Conservation (phyloP, 2,113 vertebrate genomes). For the Scatophagus argus region DNA sequence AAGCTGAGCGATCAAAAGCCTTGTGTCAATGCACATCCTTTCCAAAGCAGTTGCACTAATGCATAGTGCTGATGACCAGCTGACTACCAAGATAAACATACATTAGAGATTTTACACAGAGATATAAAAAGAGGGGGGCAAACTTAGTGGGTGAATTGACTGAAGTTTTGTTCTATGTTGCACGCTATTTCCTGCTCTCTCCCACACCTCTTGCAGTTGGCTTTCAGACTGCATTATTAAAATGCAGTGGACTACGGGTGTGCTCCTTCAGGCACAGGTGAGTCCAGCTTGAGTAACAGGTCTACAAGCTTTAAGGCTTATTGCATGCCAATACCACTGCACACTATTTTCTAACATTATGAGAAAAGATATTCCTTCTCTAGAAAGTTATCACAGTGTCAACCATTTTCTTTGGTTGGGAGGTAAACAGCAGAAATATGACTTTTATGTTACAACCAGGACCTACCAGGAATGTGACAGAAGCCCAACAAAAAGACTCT, state of each 20-base stretch:
- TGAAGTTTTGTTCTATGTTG: background rate
- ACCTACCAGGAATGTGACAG: background rate
- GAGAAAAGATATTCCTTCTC: too few species aligned
- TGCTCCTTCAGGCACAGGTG: background rate
- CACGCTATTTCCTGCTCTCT: background rate
- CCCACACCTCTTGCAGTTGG: background rate
- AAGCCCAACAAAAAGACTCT: too few species aligned
- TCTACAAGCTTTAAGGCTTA: too few species aligned
- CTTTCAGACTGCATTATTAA: background rate
- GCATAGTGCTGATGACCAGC: slow-evolving; percentile 13
- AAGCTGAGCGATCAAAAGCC: slow-evolving; percentile 45
- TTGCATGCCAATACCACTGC: too few species aligned
- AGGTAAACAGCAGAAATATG: too few species aligned
- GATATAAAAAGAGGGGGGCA: background rate
- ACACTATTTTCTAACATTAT: too few species aligned
- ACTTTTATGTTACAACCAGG: too few species aligned
- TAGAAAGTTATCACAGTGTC: too few species aligned
- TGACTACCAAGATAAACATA: slow-evolving; percentile 16
- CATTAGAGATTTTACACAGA: too few species aligned
- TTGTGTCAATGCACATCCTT: background rate
- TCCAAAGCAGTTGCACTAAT: slow-evolving; percentile 24
- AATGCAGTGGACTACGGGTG: background rate
- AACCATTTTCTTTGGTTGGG: too few species aligned
- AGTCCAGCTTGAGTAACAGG: background rate
- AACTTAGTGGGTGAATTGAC: background rate